Base-by-base conservation (phyloP, 92 coral and sea anemone species). In the Pocillopora grandis region DNA sequence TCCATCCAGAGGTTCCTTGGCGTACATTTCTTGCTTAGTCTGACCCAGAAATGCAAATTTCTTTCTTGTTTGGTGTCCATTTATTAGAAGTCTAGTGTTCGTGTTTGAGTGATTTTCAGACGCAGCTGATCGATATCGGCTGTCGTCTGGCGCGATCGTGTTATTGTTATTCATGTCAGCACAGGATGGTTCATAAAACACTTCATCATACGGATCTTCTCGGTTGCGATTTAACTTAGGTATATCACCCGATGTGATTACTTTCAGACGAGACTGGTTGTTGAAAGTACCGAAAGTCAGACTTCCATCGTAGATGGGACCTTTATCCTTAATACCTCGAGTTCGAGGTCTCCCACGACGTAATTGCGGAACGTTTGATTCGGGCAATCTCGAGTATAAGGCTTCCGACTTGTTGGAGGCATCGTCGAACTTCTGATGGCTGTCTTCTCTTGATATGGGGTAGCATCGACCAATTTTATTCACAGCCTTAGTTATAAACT, bases 401-500 rank as follows among this genome's bases (percentile, higher is more conserved):
- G 19, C 66, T 67, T 49, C 42, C 27, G 69, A 37, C 12, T 60
- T 81, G 13, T 36, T 35, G 11, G 76, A 20, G 23, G 33, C 9
- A 59, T 71, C 69, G 8, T 71, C 77, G 70, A 9, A 71, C 70
- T 69, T 37, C 69, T 59, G 69, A 19, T 13, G 31, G 67, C 60
- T 71, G 10, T 9, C 20, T 70, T 1, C 66, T 11, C 69, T 80
- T 6, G 55, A 17, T 57, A 33, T 37, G 14, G 76, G 84, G 62
- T 57, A 58, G 76, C 9, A 23, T 59, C 37, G 33, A 20, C 16
- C 77, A 12, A 72, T n/a, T 36, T 21, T 48, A 12, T n/a, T 69
- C 15, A 17, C 27, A n/a, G 69, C n/a, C 27, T 19, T 12, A 36
- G 17, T 5, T 19, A 37, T 12, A 20, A 37, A n/a, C 61, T 69